Percentiles rank a stretch among this genome's conserved stretches.
phyloP scores from a whole-genome alignment of 64 coral and sea anemone species.

The Acropora tenuis region DNA sequence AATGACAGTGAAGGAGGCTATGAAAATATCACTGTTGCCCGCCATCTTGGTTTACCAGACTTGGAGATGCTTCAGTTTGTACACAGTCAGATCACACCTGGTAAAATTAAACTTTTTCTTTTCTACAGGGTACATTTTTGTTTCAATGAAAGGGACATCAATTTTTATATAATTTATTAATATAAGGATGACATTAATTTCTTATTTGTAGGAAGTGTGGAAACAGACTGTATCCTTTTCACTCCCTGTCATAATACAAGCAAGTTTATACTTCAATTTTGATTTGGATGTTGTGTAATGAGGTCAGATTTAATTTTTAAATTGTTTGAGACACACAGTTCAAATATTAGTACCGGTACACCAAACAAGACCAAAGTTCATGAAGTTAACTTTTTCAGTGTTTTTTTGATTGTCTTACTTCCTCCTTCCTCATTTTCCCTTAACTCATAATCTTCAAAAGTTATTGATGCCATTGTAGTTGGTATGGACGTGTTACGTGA shows the following conservation, averaged over 20 bases:
- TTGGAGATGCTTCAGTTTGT: constrained; percentile 82
- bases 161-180: no score
- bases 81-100: constrained; percentile 84
- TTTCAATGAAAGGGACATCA: no score
- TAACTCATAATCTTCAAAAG: constrained; percentile 59
- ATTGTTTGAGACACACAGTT: no score
- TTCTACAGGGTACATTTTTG: no score
- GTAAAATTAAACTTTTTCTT: constrained; percentile 26
- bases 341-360: no score
- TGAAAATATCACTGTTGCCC: constrained; percentile 87
- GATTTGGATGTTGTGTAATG: no score
- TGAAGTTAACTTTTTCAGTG: no score
- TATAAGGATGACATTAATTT: background rate
- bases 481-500: constrained; percentile 85
- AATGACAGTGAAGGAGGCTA: constrained; percentile 85
- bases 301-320: no score
- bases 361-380: no score
- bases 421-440: constrained; percentile 1
- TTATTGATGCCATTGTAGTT: constrained; percentile 99
- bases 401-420: background rate
- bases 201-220: constrained; percentile 79
- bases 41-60: constrained; percentile 77
- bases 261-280: no score
- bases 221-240: constrained; percentile 96
- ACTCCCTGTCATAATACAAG: background rate